Base-by-base conservation (phyloP, 2,888 invertebrate genomes). In the Scaptomyza reducta region DNA sequence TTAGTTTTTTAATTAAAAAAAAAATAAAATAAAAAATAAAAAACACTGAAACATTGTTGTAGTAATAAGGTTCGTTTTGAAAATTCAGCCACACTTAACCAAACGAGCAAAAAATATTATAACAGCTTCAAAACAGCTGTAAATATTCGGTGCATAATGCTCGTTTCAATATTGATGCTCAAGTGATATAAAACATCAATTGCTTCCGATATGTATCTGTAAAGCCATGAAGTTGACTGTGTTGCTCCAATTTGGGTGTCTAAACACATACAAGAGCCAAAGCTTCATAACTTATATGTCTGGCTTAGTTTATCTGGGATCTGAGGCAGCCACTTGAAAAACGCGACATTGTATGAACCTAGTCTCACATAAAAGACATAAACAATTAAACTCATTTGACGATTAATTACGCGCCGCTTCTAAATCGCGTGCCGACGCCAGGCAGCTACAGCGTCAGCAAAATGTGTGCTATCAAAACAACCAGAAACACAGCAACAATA, bases 301-400 rank as follows among this genome's bases (percentile, higher is more conserved):
- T 63, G 50, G 42, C 49, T 62, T 40, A 29, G 53, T 64, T 64
- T 82, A 82, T 76, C 55, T 64, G 70, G 49, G 53, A 60, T 64
- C 58, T 51, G 49, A 47, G 27, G 33, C 74, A 64, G 51, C 33
- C 70, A 81, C 82, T 78, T 72, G 66, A 84, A 63, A 57, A 68
- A 76, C 51, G 70, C 79, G 54, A 76, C 79, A 54, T 68, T 79
- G 67, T 63, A 70, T 70, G 84, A 74, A 69, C 68, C 69, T 54
- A 65, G 74, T 74, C 87, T 72, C 86, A 74, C 77, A 80, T 77
- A 73, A 77, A 77, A 87, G 79, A 78, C 87, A 80, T 87, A 78
- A 81, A 87, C 88, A 89, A 89, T 90, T 89, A 85, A 89, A 87
- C 81, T 88, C 87, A 90, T 83, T 89, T 88, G 85, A 87, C 88